Evolutionary conservation across 2,797 vertebrate genomes (phyloP), one percentile per base, ranked within the genome.

Genomic region (Schizopygopsis malacanthus): DNA sequence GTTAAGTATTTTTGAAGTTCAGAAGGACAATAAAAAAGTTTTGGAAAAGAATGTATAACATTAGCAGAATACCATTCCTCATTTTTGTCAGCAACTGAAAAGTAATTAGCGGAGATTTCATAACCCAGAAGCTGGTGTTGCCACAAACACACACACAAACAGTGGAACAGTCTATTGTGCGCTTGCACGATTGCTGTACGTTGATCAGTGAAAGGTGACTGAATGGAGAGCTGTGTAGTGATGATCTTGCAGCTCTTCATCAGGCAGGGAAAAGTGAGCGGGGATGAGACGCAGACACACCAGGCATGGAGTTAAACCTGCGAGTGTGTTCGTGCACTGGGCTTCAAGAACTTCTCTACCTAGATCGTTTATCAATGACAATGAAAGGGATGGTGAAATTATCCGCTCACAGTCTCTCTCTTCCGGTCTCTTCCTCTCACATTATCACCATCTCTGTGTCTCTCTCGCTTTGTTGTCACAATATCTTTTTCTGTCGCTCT

Each of bases 301-400:
- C 56, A 72, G 67, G 56, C 45, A 16, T 43, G 54, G 59, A 70
- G 82, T 79, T 78, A 78, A 81, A 87, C 7, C 76, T 76, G 61
- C 2, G 22, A 82, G 63, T 80, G 85, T 80, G 88, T 89, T 87
- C 86, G 63, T 88, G 88, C 90, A 88, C 86, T 45, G 86, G 88
- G 84, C 15, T 81, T 72, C 71, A 80, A 81, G 89, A 82, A 84
- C 82, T 86, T 79, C 88, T 91, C 86, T 91, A 89, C 90, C 91
- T 90, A 89, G 92, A 92, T 92, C 91, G 90, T 94, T 92, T 79
- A 93, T 95, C 93, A 93, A 92, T 93, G 93, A 92, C 93, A 90
- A 54, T 84, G 91, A 91, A 89, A 91, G 93, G 91, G 92, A 93
- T 91, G 90, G 91, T 91, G 89, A 93, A 94, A 95, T 95, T 88